Evolutionary conservation across 2,888 invertebrate species (phyloP), one percentile per base, ranked within the genome.

Genomic region (Agrotis segetum): DNA sequence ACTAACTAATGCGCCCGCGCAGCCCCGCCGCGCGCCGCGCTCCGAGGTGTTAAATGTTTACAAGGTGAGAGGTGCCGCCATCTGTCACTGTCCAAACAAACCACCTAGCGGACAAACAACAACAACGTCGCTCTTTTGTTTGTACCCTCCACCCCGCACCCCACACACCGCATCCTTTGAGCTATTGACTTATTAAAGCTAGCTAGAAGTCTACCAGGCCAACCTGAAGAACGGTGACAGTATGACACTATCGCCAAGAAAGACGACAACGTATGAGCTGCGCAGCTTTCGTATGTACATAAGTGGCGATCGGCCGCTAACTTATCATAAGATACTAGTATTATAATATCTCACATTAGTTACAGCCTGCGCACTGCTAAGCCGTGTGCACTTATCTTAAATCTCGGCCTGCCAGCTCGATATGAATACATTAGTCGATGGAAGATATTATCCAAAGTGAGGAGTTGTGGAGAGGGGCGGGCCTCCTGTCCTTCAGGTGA

Each of bases 11-110:
- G 88, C 81, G 79, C 70, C 61, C 63, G 80, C 73, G 74, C 82
- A 79, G 66, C 74, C 78, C 81, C 62, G 76, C 53, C 29, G 62
- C 44, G 60, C 66, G 55, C 44, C 65, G n/a, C 6, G 14, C n/a
- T n/a, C 11, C 55, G 87, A 93, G 92, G 92, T 93, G 93, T 93
- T 91, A 93, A 92, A 92, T 92, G 92, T 92, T 93, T 91, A 92
- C 91, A 91, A 88, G 89, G 89, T 86, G 85, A 87, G 87, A 89
- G 88, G 87, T 87, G 86, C 88, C 80, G 88, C 89, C 89, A 92
- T 92, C 89, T 88, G 90, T 92, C 91, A 88, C 83, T 91, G 92
- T 93, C 93, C 88, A 89, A 90, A 90, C 89, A 90, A 66, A 85
- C 86, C 83, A 66, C 78, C 77, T 84, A 81, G 69, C 80, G 66